These are phyloP conservation scores for Casuarius casuarius DNA, from an alignment of 2,113 vertebrate genomes.

Conservation along the genomic window DNA sequence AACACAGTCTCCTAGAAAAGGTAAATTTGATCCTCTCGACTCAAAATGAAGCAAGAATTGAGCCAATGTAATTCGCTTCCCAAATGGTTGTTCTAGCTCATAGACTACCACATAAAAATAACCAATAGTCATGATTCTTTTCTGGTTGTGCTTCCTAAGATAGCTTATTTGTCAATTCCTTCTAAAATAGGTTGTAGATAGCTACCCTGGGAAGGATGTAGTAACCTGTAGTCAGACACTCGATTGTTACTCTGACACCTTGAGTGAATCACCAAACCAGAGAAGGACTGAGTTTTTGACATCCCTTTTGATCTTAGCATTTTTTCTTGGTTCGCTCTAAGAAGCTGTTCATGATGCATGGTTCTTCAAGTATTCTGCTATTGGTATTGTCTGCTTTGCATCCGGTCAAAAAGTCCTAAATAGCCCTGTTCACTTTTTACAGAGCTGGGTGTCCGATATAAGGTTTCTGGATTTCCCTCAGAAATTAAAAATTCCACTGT, in stretches of 20 bases:
- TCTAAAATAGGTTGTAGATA: background rate
- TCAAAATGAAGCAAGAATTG: background rate
- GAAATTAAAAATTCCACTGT: background rate
- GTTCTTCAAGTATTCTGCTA: background rate
- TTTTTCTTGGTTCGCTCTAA: background rate
- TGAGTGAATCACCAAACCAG: background rate
- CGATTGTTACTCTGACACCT: background rate
- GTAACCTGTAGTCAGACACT: background rate
- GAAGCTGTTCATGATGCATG: background rate
- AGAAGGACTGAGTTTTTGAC: background rate
- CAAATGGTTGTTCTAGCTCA: background rate
- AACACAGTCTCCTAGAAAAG: background rate
- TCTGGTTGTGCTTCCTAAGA: background rate
- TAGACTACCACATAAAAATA: background rate
- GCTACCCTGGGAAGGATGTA: background rate
- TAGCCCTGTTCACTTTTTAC: background rate
- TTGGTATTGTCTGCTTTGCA: background rate
- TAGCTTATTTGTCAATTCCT: background rate
- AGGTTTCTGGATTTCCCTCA: background rate
- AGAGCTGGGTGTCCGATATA: background rate
- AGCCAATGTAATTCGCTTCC: background rate
- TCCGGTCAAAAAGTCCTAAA: background rate
- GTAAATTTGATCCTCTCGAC: background rate
- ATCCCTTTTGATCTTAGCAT: background rate
- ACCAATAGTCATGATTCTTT: background rate